These are phyloP conservation scores for Clarias gariepinus DNA, from an alignment of 2,113 vertebrate species.

Conservation along the genomic window DNA sequence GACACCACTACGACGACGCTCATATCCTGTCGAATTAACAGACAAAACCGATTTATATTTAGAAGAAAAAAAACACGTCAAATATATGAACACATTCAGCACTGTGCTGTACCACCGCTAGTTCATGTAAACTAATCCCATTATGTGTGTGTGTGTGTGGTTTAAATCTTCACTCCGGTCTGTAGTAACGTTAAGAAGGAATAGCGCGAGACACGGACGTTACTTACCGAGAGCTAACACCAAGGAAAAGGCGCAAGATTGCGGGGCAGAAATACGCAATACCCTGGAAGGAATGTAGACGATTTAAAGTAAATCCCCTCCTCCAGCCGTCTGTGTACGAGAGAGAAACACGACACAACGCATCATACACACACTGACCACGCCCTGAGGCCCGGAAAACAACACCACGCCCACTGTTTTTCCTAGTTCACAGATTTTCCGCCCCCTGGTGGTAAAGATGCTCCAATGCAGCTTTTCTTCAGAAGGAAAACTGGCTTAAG, in stretches of 20 bases:
- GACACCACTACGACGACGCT: not conserved
- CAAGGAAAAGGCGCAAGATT: not conserved
- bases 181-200: too few species aligned
- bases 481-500: too few species aligned
- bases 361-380: not conserved
- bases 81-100: not conserved
- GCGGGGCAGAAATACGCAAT: not conserved
- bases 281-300: not conserved
- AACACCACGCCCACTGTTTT: conserved; percentile 8
- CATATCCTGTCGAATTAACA: not conserved
- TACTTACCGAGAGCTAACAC: not conserved
- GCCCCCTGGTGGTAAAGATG: not conserved
- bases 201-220: not conserved
- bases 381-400: not conserved
- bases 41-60: not conserved
- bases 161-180: not conserved
- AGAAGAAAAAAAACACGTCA: not conserved
- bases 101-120: not conserved
- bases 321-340: not conserved
- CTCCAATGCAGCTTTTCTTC: not conserved
- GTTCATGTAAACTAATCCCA: not conserved
- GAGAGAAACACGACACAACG: not conserved
- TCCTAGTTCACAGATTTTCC: too few species aligned
- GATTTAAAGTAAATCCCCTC: not conserved
- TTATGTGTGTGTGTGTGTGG: not conserved